Evolutionary conservation across 2,113 vertebrate genomes (phyloP).

Genomic region (Condylura cristata): DNA sequence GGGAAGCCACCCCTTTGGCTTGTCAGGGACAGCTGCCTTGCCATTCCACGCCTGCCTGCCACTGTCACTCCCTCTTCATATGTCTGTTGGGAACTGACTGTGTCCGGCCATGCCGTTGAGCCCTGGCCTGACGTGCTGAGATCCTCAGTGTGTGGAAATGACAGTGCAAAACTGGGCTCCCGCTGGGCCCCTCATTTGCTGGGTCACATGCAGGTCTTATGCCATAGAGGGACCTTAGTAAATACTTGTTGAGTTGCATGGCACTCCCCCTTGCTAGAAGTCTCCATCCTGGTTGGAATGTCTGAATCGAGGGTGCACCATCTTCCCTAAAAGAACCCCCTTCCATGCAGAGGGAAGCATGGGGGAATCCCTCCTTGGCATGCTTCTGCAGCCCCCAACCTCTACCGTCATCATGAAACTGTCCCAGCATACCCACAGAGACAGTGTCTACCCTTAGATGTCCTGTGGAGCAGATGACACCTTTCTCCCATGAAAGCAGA

Average conservation of each 20-base stretch:
- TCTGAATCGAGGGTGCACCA: neutral
- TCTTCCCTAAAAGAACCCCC: neutral
- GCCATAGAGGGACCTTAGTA: neutral
- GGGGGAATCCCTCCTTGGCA: neutral
- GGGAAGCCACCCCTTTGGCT: neutral
- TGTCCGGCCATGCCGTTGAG: neutral
- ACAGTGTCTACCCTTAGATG: neutral
- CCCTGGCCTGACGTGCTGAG: neutral
- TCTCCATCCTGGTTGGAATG: neutral
- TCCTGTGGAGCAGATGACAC: neutral
- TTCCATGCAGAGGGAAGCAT: neutral
- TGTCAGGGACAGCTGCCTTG: neutral
- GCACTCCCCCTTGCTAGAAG: neutral
- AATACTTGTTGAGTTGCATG: neutral
- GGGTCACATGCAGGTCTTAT: neutral
- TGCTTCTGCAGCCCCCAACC: neutral
- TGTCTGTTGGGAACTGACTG: neutral
- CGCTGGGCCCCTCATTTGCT: neutral
- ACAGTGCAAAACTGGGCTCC: neutral
- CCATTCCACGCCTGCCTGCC: accelerated
- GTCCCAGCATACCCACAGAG: neutral
- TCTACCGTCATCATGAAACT: neutral
- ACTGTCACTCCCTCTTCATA: accelerated
- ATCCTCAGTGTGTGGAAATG: neutral
- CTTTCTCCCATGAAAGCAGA: neutral